Evolutionary conservation across 2,797 vertebrate species (phyloP).

Genomic region (Tangara arthus): DNA sequence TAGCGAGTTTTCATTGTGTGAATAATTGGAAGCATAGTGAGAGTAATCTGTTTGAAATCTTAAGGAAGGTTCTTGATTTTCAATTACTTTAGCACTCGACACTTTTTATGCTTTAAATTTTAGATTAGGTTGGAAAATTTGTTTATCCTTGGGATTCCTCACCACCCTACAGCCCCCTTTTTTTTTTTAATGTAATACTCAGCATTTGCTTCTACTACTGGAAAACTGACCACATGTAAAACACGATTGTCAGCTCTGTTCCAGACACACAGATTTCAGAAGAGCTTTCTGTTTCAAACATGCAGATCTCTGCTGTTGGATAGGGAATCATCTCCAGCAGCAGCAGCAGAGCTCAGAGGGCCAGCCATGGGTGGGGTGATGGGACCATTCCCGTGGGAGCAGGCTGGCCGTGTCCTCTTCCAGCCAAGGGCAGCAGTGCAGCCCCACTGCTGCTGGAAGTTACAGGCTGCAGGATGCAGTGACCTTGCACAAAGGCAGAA

Average conservation of each 20-base stretch:
- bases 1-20: slow-evolving; percentile 53
- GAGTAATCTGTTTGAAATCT: slow-evolving; percentile 59
- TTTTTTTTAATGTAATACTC: not conserved
- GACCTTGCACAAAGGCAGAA: not conserved
- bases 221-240: not conserved
- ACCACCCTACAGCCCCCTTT: not conserved
- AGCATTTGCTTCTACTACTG: slow-evolving; percentile 40
- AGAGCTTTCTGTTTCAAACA: slow-evolving; percentile 4
- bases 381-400: not conserved
- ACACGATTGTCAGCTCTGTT: not conserved
- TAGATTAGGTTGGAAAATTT: slow-evolving; percentile 26
- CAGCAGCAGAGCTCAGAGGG: not conserved
- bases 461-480: not conserved
- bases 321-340: not conserved
- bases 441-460: not conserved
- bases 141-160: slow-evolving; percentile 27
- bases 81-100: slow-evolving; percentile 50
- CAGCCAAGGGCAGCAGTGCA: not conserved
- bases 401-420: not conserved
- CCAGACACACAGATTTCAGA: not conserved
- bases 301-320: not conserved
- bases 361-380: not conserved
- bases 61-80: slow-evolving; percentile 61
- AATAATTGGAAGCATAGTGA: slow-evolving; percentile 15
- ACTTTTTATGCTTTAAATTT: slow-evolving; percentile 65